Percentiles rank a stretch among this genome's conserved stretches.
phyloP scores from a whole-genome alignment of 2,113 vertebrate genomes.

The Clinocottus analis region DNA sequence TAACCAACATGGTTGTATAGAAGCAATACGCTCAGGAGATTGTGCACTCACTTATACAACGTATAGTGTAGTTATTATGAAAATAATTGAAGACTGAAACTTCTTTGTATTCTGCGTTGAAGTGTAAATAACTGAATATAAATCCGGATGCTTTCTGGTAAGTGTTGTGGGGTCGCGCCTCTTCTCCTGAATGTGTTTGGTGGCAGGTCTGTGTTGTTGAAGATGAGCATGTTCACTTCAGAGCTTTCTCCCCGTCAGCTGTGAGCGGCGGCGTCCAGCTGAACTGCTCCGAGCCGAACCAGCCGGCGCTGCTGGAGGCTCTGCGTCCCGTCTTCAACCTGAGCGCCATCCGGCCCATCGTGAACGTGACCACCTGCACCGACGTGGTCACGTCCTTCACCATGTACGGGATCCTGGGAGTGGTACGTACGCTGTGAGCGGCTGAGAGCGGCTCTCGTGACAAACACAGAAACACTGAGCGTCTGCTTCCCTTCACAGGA shows the following conservation, averaged over 20 bases:
- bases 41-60: neutral
- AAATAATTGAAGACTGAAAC: neutral
- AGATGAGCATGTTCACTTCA: neutral
- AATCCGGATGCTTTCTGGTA: neutral
- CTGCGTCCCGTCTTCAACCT: constrained; percentile 62
- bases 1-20: neutral
- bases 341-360: constrained; percentile 73
- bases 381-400: constrained; percentile 62
- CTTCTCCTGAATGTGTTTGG: neutral
- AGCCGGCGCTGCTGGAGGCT: constrained; percentile 63
- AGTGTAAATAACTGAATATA: neutral
- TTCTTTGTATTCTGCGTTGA: neutral
- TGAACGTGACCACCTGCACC: constrained; percentile 52
- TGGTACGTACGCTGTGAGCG: constrained; percentile 80
- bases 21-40: neutral
- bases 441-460: no score
- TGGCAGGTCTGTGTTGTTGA: neutral
- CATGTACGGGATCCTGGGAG: constrained; percentile 80
- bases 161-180: neutral
- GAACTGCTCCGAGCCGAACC: constrained; percentile 72
- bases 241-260: constrained; percentile 40
- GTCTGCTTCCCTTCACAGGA: no score
- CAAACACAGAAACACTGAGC: no score
- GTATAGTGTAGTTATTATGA: neutral
- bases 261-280: constrained; percentile 18